Conservation (phyloP, 2,797 vertebrate species). For the Lacerta viridis region DNA sequence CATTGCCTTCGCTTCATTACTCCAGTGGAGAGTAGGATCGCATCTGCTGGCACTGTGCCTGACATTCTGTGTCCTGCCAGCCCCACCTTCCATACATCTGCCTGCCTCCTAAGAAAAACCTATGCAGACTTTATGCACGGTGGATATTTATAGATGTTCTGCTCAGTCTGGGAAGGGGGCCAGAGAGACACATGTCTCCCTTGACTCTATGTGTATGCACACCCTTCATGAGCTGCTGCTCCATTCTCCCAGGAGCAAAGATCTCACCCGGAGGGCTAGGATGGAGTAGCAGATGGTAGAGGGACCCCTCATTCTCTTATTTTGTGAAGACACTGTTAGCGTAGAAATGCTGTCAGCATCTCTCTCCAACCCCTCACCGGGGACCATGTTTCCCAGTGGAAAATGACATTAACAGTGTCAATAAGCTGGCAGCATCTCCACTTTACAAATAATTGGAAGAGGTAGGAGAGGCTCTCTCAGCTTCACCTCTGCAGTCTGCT, state of each 20-base stretch:
- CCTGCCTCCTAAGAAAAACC: neutral
- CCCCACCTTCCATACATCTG: neutral
- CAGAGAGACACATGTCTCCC: too few relatives aligned
- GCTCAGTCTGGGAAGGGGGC: neutral
- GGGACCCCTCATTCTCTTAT: neutral
- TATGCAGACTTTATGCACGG: neutral
- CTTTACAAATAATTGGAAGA: too few relatives aligned
- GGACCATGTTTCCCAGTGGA: too few relatives aligned
- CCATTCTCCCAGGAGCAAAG: neutral
- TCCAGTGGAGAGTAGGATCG: too few relatives aligned
- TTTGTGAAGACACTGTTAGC: too few relatives aligned
- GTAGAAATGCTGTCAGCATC: too few relatives aligned
- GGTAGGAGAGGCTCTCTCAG: neutral
- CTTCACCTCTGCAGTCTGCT: neutral
- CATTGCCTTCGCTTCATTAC: neutral
- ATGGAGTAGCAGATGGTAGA: neutral
- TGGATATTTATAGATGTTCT: neutral
- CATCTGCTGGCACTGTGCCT: neutral
- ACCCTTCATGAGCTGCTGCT: neutral
- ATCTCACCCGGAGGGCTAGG: neutral
- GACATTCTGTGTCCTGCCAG: neutral
- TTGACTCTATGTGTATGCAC: neutral
- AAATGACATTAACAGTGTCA: too few relatives aligned
- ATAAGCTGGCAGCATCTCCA: too few relatives aligned
- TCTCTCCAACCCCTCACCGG: too few relatives aligned